Conservation (phyloP, 2,888 invertebrate species). For the Bruchidius siliquastri region DNA sequence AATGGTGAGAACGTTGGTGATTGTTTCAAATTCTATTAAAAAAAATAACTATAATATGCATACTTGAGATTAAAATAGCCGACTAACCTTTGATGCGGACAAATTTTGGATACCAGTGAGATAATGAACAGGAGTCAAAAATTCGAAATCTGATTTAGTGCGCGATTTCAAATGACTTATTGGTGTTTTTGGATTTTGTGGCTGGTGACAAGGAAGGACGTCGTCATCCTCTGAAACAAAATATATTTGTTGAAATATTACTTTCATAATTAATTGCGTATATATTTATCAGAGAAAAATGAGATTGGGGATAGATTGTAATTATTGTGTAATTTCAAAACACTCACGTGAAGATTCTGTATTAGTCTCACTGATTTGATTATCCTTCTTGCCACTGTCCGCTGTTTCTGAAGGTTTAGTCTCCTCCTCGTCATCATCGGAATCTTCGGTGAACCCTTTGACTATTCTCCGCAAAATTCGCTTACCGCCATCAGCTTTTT, state of each 20-base stretch:
- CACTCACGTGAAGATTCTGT: neutral
- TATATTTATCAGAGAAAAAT: neutral
- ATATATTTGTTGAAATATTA: neutral
- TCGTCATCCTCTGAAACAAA: constrained; percentile 33
- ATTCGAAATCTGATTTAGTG: constrained; percentile 37
- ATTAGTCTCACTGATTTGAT: neutral
- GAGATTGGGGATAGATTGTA: no score
- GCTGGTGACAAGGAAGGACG: constrained; percentile 36
- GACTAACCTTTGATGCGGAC: constrained; percentile 38
- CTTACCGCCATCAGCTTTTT: constrained; percentile 9
- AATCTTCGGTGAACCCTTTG: constrained; percentile 36
- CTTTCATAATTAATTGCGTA: neutral
- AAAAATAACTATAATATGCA: constrained; percentile 5
- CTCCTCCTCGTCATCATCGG: constrained; percentile 35
- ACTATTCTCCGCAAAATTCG: constrained; percentile 38
- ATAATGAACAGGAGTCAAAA: constrained; percentile 49
- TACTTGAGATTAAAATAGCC: neutral
- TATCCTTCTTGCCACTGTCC: neutral
- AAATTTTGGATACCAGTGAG: constrained; percentile 45
- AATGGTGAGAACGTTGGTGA: constrained; percentile 30
- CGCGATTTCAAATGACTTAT: constrained; percentile 22
- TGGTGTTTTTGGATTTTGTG: constrained; percentile 31
- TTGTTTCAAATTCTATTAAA: constrained; percentile 27
- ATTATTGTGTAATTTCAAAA: neutral
- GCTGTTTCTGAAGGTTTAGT: neutral